Conservation (phyloP, 2,797 vertebrate species). For the Momotus momota region DNA sequence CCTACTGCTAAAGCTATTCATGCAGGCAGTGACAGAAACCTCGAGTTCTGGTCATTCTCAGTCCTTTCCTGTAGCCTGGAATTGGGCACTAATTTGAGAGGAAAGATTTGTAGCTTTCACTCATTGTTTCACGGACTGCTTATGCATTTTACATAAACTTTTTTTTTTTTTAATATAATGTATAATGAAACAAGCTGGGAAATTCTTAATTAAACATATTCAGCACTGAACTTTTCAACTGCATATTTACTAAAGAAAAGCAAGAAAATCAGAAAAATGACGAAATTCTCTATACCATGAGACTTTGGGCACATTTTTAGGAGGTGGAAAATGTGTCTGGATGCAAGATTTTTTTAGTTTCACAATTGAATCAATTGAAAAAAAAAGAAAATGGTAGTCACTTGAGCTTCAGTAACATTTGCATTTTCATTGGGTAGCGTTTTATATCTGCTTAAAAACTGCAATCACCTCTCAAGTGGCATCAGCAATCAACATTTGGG, state of each 20-base stretch:
- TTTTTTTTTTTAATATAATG: not conserved
- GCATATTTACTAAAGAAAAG: not conserved
- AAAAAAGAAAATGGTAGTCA: not conserved
- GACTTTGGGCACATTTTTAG: not conserved
- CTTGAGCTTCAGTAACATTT: not conserved
- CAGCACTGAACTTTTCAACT: not conserved
- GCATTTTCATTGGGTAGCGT: not conserved
- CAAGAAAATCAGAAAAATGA: not conserved
- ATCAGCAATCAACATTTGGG: not conserved
- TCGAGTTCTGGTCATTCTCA: not conserved
- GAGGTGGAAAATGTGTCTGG: not conserved
- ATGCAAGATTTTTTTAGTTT: not conserved
- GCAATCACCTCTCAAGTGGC: not conserved
- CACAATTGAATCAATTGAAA: not conserved
- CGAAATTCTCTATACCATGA: not conserved
- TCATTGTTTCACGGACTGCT: not conserved
- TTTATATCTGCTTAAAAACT: not conserved
- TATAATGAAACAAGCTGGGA: not conserved
- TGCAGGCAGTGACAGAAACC: not conserved
- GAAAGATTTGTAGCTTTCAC: not conserved
- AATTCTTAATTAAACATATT: not conserved
- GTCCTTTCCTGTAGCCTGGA: not conserved
- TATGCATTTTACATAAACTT: not conserved
- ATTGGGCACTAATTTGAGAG: not conserved
- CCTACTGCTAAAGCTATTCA: not conserved